These are phyloP conservation scores for Papilio protenor DNA, from an alignment of 2,888 invertebrate genomes.

Conservation along the genomic window DNA sequence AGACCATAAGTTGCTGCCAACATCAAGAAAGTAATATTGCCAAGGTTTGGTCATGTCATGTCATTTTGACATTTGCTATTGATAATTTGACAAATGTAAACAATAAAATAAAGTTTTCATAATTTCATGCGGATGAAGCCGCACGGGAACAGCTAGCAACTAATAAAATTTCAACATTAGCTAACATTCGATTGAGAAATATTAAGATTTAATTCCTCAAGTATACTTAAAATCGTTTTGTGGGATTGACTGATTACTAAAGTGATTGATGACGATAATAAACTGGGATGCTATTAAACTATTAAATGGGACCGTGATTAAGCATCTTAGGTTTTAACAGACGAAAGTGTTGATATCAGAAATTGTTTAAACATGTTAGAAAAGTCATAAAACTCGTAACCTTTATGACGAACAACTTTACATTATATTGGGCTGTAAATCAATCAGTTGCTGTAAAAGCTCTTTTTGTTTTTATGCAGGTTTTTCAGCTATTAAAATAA, in stretches of 20 bases:
- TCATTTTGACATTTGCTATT: too few relatives aligned
- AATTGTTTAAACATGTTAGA: background rate
- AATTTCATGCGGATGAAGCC: too few relatives aligned
- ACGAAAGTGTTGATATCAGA: conserved; percentile 4
- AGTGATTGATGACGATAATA: conserved; percentile 2
- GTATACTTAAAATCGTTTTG: background rate
- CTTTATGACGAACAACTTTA: background rate
- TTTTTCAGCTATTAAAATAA: background rate
- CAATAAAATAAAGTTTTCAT: too few relatives aligned
- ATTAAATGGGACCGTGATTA: background rate
- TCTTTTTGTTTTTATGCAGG: background rate
- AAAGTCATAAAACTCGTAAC: background rate
- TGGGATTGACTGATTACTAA: background rate
- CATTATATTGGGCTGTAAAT: background rate
- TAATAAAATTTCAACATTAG: background rate
- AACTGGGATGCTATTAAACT: background rate
- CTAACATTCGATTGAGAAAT: background rate
- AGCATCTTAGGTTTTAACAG: background rate
- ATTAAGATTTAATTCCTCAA: background rate
- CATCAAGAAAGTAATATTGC: too few relatives aligned
- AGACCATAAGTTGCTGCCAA: too few relatives aligned
- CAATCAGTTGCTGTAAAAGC: background rate
- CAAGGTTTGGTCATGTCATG: too few relatives aligned
- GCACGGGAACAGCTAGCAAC: too few relatives aligned
- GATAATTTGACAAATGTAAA: too few relatives aligned